Conservation (phyloP, 2,888 invertebrate genomes). For the Deladenus siricidicola region DNA sequence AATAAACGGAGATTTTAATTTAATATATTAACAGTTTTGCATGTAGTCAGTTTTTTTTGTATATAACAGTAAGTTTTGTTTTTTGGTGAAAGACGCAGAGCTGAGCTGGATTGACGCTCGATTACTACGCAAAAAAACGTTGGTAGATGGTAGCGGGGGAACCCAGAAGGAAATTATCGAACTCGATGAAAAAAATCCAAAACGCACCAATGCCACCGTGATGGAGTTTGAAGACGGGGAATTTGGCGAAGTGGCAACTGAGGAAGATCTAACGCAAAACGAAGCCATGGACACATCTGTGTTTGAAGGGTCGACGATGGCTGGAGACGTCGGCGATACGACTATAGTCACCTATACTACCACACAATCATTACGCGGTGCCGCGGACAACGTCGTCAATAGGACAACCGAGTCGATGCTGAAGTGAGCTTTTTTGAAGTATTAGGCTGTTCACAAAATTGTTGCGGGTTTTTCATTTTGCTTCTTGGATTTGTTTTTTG, state of each 20-base stretch:
- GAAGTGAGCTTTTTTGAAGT: too few species aligned
- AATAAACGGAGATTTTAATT: too few species aligned
- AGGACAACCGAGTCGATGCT: too few species aligned
- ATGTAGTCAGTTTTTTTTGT: neutral
- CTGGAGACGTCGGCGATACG: slow-evolving; percentile 2
- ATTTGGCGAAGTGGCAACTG: neutral
- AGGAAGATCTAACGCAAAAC: neutral
- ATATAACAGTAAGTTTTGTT: slow-evolving; percentile 57
- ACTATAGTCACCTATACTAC: neutral
- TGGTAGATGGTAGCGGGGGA: slow-evolving; percentile 12
- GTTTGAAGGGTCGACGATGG: neutral
- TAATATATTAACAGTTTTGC: neutral
- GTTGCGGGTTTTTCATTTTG: too few species aligned
- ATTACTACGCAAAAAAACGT: slow-evolving; percentile 32
- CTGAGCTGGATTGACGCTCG: slow-evolving; percentile 74
- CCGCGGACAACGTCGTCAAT: too few species aligned
- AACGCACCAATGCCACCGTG: too few species aligned
- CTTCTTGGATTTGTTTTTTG: too few species aligned
- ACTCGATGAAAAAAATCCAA: slow-evolving; percentile 4
- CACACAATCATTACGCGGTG: neutral
- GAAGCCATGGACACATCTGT: slow-evolving; percentile 6
- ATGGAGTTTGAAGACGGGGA: neutral
- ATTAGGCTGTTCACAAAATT: too few species aligned
- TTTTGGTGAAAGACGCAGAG: slow-evolving; percentile 76
- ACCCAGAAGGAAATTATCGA: slow-evolving; percentile 2